These are phyloP conservation scores for Ciona savignyi DNA, from an alignment of 23 tunicate species.

Conservation along the genomic window DNA sequence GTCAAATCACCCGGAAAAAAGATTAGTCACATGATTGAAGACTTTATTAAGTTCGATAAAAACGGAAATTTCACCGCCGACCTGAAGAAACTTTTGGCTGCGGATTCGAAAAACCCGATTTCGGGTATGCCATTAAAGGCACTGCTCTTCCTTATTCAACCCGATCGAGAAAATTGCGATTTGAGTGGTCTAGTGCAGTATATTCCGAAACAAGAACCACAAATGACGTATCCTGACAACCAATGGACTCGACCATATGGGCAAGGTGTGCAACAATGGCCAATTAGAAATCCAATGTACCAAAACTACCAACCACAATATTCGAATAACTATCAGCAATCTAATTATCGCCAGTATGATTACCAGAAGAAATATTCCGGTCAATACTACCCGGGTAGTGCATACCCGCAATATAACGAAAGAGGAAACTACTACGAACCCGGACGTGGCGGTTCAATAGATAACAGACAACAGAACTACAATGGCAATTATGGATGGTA, in stretches of 20 bases:
- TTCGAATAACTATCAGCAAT: background rate
- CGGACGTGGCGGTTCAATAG: too few species aligned
- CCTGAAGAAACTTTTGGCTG: background rate
- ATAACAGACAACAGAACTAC: too few species aligned
- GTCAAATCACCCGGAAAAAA: background rate
- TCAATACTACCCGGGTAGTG: too few species aligned
- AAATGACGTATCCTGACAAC: too few species aligned
- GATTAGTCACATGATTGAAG: constrained; percentile 3
- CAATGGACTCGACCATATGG: too few species aligned
- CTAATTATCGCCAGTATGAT: too few species aligned
- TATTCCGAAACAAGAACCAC: background rate
- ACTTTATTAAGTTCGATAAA: background rate
- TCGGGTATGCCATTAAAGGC: constrained; percentile 1
- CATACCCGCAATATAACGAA: too few species aligned
- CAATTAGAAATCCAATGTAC: too few species aligned
- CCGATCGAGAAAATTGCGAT: constrained; percentile 4
- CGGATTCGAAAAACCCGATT: background rate
- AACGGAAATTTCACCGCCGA: constrained; percentile 10
- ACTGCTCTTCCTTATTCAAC: constrained; percentile 9
- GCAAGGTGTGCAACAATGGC: background rate
- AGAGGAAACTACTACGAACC: too few species aligned
- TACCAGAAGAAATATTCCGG: too few species aligned
- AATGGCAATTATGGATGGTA: too few species aligned
- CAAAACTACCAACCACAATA: background rate
- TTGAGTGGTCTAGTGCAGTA: background rate